Evolutionary conservation across 2,797 vertebrate species (phyloP), one percentile per base, ranked within the genome.

Genomic region (Cryptoblepharus egeriae): DNA sequence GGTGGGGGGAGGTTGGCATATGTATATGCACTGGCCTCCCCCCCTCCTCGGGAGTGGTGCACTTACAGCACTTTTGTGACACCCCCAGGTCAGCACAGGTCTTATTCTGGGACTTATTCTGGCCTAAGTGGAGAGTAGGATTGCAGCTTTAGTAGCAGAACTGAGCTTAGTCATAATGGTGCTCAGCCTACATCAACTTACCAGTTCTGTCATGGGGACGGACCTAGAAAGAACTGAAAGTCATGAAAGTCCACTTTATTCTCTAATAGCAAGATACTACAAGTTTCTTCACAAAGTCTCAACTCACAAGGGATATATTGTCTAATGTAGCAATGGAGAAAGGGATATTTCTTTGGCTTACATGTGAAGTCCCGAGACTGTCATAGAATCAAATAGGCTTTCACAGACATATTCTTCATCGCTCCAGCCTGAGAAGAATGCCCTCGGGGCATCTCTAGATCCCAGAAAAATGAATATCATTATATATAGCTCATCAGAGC

Each of bases 161-260:
- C 52, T 6, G 52, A 55, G 52, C 52, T 55, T 12, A 12, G 52
- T 55, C 52, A 55, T 55, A 18, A 55, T 3, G 52, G 39, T 42
- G 39, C 39, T 42, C 39, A 42, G 9, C 39, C 68, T 42, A 26
- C 24, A 22, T 42, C 45, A 39, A 26, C 11, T n/a, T n/a, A 45
- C 10, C 68, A 70, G n/a, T n/a, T n/a, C n/a, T 70, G 24, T 39
- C 39, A 70, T 10, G 42, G 42, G 4, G 9, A 39, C 13, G n/a
- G n/a, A n/a, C n/a, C n/a, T n/a, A 26, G 16, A 45, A 70, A 70
- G 68, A 77, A 2, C n/a, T n/a, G n/a, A n/a, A n/a, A n/a, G n/a
- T n/a, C 90, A 94, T 95, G 91, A 42, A 89, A 92, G 86, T 93
- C 89, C 93, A 94, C 92, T 86, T 74, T 77, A 86, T 75, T 67